Base-by-base conservation (phyloP, 2,113 vertebrate genomes). In the Acanthochromis polyacanthus region DNA sequence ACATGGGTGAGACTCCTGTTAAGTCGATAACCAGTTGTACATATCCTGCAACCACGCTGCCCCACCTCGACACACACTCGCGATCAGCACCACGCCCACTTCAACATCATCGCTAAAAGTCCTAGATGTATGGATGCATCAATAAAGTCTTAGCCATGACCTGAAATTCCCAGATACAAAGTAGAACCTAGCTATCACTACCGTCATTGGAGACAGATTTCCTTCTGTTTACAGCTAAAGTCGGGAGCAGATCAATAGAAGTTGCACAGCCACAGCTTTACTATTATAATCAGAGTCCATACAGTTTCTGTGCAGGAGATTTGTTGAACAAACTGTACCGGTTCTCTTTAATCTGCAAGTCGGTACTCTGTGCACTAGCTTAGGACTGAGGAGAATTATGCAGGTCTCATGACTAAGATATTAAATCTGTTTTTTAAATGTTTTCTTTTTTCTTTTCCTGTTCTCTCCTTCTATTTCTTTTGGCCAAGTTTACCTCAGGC, bases 381-480 rank as follows among this genome's bases (percentile, higher is more conserved):
- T 82, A 84, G 71, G 83, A 84, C 75, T 80, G 64, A 73, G 55
- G 22, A 84, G 90, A 92, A 93, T 92, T 93, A 93, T 87, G 88
- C 75, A 69, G 82, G 93, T 95, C 94, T 85, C 89, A 92, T 94
- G 94, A 94, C 92, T 86, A 77, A 90, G 88, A 89, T 88, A 90
- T 91, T 88, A 79, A 92, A 72, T 91, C 86, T 90, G 80, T 86
- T 91, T 91, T 82, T 82, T 76, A 36, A 9, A 36, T 36, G 61
- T 63, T 51, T 66, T 57, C 73, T 25, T 70, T 79, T 52, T 70
- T 56, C 77, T 57, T 87, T 88, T 82, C 85, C 75, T 74, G 62
- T 60, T 81, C 78, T 71, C 64, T 81, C 64, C 79, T 71, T 80
- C 72, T 84, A 72, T 89, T 93, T 85, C 82, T 84, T 81, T 92